These are phyloP conservation scores for Pyrgus malvae DNA, from an alignment of 2,888 invertebrate species.

Conservation along the genomic window DNA sequence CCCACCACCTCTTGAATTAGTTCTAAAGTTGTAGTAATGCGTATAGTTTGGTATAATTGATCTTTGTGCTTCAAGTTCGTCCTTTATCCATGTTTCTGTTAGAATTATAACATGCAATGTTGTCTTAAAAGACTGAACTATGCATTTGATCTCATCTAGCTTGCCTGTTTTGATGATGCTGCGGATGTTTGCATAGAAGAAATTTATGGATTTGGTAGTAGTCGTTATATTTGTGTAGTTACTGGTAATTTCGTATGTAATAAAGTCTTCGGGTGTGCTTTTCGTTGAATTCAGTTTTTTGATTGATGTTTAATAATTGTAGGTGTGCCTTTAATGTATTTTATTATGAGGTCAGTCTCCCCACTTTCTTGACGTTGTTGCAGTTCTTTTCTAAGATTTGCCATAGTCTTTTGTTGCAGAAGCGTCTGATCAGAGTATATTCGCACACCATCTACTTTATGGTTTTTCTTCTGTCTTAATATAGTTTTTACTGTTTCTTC, in stretches of 20 bases:
- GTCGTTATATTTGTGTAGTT: constrained; percentile 32
- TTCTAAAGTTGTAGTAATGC: too few species aligned
- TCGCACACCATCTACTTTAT: neutral
- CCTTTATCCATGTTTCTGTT: too few species aligned
- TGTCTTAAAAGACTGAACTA: too few species aligned
- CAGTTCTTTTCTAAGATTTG: constrained; percentile 31
- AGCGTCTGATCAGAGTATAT: constrained; percentile 6
- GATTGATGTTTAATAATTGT: constrained; percentile 18
- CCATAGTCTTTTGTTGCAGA: neutral
- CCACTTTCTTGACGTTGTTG: constrained; percentile 31
- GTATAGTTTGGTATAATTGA: too few species aligned
- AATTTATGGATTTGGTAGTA: constrained; percentile 29
- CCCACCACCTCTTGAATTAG: too few species aligned
- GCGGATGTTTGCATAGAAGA: constrained; percentile 37
- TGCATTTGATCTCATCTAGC: neutral
- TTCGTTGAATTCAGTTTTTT: constrained; percentile 15
- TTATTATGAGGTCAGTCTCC: constrained; percentile 36
- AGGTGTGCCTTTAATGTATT: constrained; percentile 39
- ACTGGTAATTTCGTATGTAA: constrained; percentile 25
- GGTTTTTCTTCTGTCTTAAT: neutral
- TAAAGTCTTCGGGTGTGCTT: neutral
- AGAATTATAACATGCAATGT: too few species aligned
- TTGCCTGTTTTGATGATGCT: constrained; percentile 28
- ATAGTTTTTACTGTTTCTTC: constrained; percentile 1
- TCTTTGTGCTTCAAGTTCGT: too few species aligned